These are phyloP conservation scores for Sisor rabdophorus DNA, from an alignment of 2,113 vertebrate genomes.

Conservation along the genomic window DNA sequence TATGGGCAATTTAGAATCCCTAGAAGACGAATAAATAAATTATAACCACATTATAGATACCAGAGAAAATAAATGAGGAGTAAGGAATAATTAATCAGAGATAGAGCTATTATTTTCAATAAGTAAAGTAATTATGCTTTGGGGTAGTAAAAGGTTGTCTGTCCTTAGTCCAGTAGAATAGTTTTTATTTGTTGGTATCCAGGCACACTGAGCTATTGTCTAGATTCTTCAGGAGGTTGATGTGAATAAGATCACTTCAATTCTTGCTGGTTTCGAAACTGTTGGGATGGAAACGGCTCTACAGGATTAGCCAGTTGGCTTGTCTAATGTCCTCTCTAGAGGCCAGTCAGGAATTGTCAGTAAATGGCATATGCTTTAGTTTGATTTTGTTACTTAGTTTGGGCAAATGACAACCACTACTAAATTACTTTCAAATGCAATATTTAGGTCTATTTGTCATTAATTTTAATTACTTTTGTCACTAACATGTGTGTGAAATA, in stretches of 20 bases:
- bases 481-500: too few relatives aligned
- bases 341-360: constrained; percentile 31
- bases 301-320: constrained; percentile 46
- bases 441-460: too few relatives aligned
- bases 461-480: too few relatives aligned
- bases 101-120: neutral
- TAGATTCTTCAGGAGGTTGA: constrained; percentile 22
- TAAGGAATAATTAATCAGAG: too few relatives aligned
- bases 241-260: constrained; percentile 54
- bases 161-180: constrained; percentile 2
- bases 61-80: neutral
- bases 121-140: neutral
- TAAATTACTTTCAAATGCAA: too few relatives aligned
- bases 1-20: too few relatives aligned
- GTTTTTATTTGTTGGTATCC: constrained; percentile 15
- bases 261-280: constrained; percentile 46
- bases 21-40: too few relatives aligned
- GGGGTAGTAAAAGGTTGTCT: constrained; percentile 21
- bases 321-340: constrained; percentile 51
- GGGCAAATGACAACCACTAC: too few relatives aligned
- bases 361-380: too few relatives aligned
- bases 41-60: neutral
- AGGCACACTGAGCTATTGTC: constrained; percentile 16
- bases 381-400: too few relatives aligned
- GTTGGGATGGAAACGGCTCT: constrained; percentile 67